Evolutionary conservation across 2,797 vertebrate species (phyloP), one percentile per base, ranked within the genome.

Genomic region (Hephaestus fuliginosus): DNA sequence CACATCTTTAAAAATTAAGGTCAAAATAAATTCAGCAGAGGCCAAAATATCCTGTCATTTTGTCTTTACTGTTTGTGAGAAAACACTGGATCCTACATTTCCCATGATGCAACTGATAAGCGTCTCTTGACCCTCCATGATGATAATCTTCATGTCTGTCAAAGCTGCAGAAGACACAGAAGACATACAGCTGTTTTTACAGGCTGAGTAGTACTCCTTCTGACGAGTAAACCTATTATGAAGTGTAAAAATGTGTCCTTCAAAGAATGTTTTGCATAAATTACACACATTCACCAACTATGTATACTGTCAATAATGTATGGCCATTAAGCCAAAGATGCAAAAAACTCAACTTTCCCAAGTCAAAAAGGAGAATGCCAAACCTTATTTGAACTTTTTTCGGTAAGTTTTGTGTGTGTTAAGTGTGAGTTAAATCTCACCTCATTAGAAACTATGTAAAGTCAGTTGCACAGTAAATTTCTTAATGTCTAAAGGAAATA

Each of bases 1-100:
- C 55, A 44, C 3, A n/a, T 60, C 14, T 60, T 57, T 53, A 22
- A 18, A 44, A 22, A 3, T 2, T 41, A 25, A 39, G 3, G 4
- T 55, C 7, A 56, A 49, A 44, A 76, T 13, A 3, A 0, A 52
- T 44, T 13, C 7, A 15, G 36, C 30, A 56, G 20, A 52, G 30
- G 8, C 12, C 14, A 17, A 51, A 61, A 44, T 18, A 48, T 30
- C 18, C 13, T 33, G 33, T 51, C 20, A 33, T 48, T 48, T 20
- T 44, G 28, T 70, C 7, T 5, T 1, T 18, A 43, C 2, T 56
- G 18, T 28, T 43, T n/a, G 22, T 53, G 17, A 51, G 30, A 65
- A 57, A 53, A 63, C 36, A 44, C 25, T 72, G 17, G 57, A 52
- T 62, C 33, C 57, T 49, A 43, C 69, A 18, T 62, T 62, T 41